Evolutionary conservation across 2,113 vertebrate species (phyloP).

Genomic region (Dolichotis patagonum): DNA sequence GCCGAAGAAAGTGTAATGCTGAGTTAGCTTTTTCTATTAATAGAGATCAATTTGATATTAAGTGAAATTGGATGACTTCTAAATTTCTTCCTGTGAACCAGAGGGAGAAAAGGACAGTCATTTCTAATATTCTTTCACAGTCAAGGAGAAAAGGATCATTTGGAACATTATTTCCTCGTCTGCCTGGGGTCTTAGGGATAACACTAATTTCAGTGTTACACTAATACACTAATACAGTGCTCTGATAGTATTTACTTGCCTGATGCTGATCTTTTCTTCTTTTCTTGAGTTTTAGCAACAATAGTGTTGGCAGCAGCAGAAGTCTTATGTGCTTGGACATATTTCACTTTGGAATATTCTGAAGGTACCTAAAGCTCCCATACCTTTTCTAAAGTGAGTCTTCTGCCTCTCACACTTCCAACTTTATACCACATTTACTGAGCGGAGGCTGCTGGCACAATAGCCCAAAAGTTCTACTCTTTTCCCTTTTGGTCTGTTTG

Average conservation of each 20-base stretch:
- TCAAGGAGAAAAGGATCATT: not conserved
- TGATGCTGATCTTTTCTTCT: not conserved
- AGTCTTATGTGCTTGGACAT: not conserved
- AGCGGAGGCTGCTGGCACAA: not conserved
- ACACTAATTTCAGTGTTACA: conserved; percentile 1
- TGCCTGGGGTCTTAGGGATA: not conserved
- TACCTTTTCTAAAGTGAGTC: not conserved
- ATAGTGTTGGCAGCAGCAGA: not conserved
- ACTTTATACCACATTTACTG: not conserved
- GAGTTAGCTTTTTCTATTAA: conserved; percentile 63
- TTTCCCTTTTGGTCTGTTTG: not conserved
- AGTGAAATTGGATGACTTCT: conserved; percentile 41
- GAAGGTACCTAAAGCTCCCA: not conserved
- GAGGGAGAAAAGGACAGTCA: not conserved
- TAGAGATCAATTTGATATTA: conserved; percentile 58
- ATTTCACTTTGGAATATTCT: conserved; percentile 38
- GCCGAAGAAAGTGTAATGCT: conserved; percentile 64
- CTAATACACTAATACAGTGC: too few species aligned
- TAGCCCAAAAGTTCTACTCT: not conserved
- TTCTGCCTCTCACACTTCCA: not conserved
- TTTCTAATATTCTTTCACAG: conserved; percentile 25
- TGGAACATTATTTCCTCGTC: not conserved
- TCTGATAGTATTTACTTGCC: not conserved
- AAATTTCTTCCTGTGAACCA: conserved; percentile 35
- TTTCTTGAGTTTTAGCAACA: not conserved